A percentile compares a stretch with the other conserved stretches of the same genome.
phyloP scores from a whole-genome alignment of 2,797 vertebrate genomes.

The Gambelia wislizenii region DNA sequence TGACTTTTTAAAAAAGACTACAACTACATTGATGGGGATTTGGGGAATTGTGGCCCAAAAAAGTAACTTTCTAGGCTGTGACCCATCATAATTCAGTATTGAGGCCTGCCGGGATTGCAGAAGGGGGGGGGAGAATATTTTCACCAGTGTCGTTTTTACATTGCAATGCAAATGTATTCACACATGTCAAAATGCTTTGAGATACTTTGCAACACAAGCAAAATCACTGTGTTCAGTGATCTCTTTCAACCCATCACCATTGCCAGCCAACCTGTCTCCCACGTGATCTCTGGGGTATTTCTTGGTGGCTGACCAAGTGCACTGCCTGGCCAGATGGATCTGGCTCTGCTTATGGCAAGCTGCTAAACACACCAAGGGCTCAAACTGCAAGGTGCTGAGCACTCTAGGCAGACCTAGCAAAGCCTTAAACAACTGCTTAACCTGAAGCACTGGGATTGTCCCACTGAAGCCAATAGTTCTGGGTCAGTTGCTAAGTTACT shows the following conservation, averaged over 20 bases:
- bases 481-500: neutral
- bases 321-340: constrained; percentile 30
- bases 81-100: no score
- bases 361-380: constrained; percentile 19
- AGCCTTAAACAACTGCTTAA: neutral
- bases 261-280: neutral
- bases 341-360: neutral
- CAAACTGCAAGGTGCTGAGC: neutral
- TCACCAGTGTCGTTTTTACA: neutral
- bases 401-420: constrained; percentile 33
- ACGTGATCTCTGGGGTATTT: neutral
- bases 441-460: neutral
- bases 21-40: no score
- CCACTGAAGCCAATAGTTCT: neutral
- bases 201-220: neutral
- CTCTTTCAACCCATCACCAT: neutral
- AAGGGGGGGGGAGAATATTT: no score
- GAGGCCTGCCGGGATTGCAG: no score
- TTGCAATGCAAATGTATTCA: neutral
- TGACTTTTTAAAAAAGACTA: no score
- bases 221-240: no score
- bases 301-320: constrained; percentile 1
- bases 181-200: neutral
- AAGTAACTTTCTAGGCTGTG: no score
- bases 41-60: no score